Evolutionary conservation across 2,888 invertebrate species (phyloP), one percentile per base, ranked within the genome.

Genomic region (Lutraria lutraria): DNA sequence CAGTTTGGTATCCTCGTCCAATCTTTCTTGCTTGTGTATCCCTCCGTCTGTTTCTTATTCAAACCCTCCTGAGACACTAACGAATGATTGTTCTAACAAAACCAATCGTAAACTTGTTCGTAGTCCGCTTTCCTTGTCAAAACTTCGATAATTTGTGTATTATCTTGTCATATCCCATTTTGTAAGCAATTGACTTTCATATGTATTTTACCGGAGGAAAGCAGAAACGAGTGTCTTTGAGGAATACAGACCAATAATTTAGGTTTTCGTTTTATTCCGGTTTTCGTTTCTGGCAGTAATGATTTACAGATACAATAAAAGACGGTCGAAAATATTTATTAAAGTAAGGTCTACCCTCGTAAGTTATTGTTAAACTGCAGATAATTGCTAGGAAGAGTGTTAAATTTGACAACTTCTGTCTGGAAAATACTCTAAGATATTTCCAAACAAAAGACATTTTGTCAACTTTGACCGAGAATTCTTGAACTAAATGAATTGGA

Each of bases 141-240:
- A 76, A 76, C 34, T 31, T 76, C 31, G 76, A 31, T 31, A 76
- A 76, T 76, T 76, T 76, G 76, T 76, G 19, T 19, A 76, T 76
- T 76, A 76, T 76, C 34, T 19, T 76, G 76, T 76, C 34, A 19
- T 34, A 76, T 34, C 34, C 19, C 34, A 76, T 76, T 76, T 34
- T 76, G 76, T 76, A 6, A 31, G 19, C 34, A 76, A 76, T 76
- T 76, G 76, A 34, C 76, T 76, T 76, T 76, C 76, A 19, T 76
- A 31, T 76, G 29, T 68, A 31, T 72, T 72, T 72, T 29, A 0
- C 29, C 72, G 31, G 31, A 72, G 31, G 34, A 76, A 10, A 34
- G 34, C 29, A 25, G 25, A 25, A 19, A 63, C n/a, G n/a, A 63
- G 63, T n/a, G 56, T 56, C 56, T 63, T 63, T 21, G 15, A 19